A percentile compares a stretch with the other conserved stretches of the same genome.
Conservation (phyloP, 1,140 invertebrate species). For the Ooceraea biroi region DNA sequence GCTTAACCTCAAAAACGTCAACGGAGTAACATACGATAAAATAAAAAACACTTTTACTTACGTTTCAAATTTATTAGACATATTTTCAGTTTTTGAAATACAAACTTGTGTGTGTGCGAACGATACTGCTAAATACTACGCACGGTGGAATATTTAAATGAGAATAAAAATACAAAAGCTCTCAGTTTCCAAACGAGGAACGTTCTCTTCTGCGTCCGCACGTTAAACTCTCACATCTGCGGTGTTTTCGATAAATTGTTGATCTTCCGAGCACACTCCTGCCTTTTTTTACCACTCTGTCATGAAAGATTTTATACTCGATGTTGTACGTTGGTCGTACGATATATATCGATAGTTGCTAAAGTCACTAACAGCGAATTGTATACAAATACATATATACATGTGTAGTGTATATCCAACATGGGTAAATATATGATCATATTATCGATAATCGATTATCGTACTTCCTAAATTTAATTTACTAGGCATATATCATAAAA, state of each 20-base stretch:
- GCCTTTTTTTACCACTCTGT: slow-evolving; percentile 53
- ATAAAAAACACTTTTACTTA: slow-evolving; percentile 83
- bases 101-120: slow-evolving; percentile 78
- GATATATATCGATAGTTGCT: background rate
- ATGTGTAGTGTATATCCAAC: no score
- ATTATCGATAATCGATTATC: background rate
- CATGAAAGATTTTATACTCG: slow-evolving; percentile 56
- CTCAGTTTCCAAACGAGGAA: background rate
- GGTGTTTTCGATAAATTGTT: slow-evolving; percentile 75
- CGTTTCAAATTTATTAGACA: slow-evolving; percentile 90
- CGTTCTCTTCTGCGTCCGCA: slow-evolving; percentile 61
- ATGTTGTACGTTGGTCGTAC: slow-evolving; percentile 65
- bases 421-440: background rate
- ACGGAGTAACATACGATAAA: slow-evolving; percentile 54
- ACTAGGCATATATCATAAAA: no score
- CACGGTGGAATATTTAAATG: slow-evolving; percentile 70
- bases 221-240: slow-evolving; percentile 63
- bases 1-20: slow-evolving; percentile 62
- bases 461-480: no score
- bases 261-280: slow-evolving; percentile 37
- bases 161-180: slow-evolving; percentile 79
- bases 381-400: no score
- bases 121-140: slow-evolving; percentile 78
- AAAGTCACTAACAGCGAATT: background rate
- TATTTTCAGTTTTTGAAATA: slow-evolving; percentile 71